Conservation (phyloP, 2,888 invertebrate species). For the Phragmatobia fuliginosa region DNA sequence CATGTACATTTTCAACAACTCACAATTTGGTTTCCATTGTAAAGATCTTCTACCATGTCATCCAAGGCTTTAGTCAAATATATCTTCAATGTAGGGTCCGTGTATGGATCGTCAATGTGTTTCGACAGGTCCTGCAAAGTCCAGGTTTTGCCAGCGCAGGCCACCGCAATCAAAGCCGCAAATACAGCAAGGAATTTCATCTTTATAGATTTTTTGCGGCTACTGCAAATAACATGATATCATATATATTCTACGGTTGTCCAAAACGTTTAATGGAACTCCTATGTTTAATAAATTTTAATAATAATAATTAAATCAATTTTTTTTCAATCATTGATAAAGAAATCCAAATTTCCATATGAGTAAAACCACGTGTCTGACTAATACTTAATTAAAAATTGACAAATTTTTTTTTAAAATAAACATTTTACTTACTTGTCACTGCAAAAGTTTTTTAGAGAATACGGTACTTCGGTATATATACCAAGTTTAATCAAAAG, state of each 20-base stretch:
- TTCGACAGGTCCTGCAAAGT: conserved; percentile 60
- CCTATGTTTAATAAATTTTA: not conserved
- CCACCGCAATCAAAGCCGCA: conserved; percentile 59
- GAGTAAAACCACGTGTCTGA: too few species aligned
- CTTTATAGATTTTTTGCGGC: conserved; percentile 43
- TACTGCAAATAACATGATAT: conserved; percentile 15
- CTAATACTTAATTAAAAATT: too few species aligned
- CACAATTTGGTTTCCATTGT: conserved; percentile 60
- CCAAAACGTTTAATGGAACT: not conserved
- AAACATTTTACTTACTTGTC: conserved; percentile 2
- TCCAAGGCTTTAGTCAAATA: conserved; percentile 63
- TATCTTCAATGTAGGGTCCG: conserved; percentile 58
- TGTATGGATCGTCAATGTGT: conserved; percentile 62
- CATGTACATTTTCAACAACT: conserved; percentile 11
- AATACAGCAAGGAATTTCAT: conserved; percentile 76
- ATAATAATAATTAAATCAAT: too few species aligned
- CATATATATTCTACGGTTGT: not conserved
- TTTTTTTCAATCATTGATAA: too few species aligned
- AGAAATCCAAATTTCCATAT: too few species aligned
- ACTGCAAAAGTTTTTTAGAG: conserved; percentile 1
- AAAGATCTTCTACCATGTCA: conserved; percentile 57
- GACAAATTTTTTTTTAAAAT: not conserved
- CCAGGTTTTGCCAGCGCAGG: conserved; percentile 52
- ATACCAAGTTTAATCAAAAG: conserved; percentile 9
- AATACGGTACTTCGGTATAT: not conserved